Evolutionary conservation across 2,888 invertebrate species (phyloP), one percentile per base, ranked within the genome.

Genomic region (Fragum sueziense): DNA sequence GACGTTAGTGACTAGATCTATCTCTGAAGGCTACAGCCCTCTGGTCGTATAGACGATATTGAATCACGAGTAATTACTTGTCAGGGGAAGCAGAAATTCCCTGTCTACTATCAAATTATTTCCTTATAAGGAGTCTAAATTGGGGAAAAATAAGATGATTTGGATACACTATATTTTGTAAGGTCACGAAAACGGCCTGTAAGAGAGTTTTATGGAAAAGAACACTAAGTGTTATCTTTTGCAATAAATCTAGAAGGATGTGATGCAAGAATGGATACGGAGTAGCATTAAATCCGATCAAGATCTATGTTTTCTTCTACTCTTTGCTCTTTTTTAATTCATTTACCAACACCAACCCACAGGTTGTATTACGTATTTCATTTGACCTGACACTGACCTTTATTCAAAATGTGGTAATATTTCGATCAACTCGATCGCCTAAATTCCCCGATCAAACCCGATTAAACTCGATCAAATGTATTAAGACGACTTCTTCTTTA

Each of bases 51-150:
- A 31, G 31, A 29, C 41, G 41, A 37, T 31, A 65, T 65, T 41
- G 65, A 65, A 65, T 65, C 65, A 65, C 17, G 22, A 22, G 65
- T 65, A 65, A 65, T 65, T 65, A 65, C 65, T 20, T 65, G 65
- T 65, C 65, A 65, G 27, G 41, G n/a, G n/a, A 41, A 65, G 41
- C 22, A n/a, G 65, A 22, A 65, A 25, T 62, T 20, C 25, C 37
- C 27, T 27, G 22, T 65, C 34, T 65, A 34, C 41, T 65, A 65
- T 65, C 41, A 41, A 34, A 65, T 65, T 65, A 41, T 37, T 65
- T 65, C 27, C 41, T 65, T 41, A 47, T 47, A 47, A 47, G 47
- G 47, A 47, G 47, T 47, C 47, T 47, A 47, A 47, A 47, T 20
- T 47, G 47, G 47, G 47, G 14, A 14, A 47, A 47, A 47, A 47